Percentiles rank a stretch among this genome's conserved stretches.
These are phyloP conservation scores for Amazona guildingii DNA, from an alignment of 2,113 vertebrate species.

Conservation along the genomic window DNA sequence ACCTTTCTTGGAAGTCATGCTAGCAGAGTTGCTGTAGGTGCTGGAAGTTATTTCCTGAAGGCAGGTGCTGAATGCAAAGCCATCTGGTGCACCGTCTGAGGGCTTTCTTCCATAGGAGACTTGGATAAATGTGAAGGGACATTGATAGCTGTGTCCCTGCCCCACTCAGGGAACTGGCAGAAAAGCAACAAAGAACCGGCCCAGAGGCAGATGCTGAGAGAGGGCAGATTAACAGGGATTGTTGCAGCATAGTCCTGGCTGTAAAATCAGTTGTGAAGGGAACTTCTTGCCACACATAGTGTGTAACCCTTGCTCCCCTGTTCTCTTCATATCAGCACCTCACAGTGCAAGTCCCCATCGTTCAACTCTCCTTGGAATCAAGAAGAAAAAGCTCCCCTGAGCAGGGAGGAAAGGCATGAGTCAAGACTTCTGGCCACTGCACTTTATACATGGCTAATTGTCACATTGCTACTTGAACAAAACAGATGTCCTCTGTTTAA, in stretches of 20 bases:
- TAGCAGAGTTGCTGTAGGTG: not conserved
- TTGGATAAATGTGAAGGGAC: rapidly evolving
- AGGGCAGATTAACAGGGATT: not conserved
- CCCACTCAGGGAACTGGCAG: not conserved
- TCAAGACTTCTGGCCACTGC: not conserved
- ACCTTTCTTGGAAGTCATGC: not conserved
- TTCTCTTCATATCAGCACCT: not conserved
- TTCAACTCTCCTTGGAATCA: not conserved
- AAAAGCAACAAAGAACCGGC: not conserved
- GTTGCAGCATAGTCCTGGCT: not conserved
- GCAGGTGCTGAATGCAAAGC: not conserved
- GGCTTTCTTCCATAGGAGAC: not conserved
- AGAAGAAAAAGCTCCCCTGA: not conserved
- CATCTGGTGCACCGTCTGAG: not conserved
- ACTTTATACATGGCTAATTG: not conserved
- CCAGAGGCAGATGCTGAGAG: not conserved
- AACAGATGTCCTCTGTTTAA: not conserved
- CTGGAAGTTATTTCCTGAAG: not conserved
- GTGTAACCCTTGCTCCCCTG: not conserved
- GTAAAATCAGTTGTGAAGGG: not conserved
- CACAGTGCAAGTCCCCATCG: not conserved
- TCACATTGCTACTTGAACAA: not conserved
- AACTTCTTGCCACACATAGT: not conserved
- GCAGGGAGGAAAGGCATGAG: not conserved
- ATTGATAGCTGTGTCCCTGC: not conserved